Evolutionary conservation across 2,888 invertebrate genomes (phyloP).

Genomic region (Caradrina kadenii): DNA sequence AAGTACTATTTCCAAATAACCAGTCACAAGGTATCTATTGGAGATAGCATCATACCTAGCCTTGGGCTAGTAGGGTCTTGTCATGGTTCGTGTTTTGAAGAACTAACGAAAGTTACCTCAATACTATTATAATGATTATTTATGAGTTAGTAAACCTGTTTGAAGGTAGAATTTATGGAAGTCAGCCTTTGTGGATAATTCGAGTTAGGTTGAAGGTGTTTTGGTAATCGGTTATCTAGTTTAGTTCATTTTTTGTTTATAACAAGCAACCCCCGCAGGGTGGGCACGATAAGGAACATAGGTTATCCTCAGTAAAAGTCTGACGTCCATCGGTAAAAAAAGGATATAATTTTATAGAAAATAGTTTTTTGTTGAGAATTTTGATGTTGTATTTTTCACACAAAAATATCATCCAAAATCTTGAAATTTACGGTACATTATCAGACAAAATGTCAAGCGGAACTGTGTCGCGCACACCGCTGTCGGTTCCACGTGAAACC

Average conservation of each 20-base stretch:
- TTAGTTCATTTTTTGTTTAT: neutral
- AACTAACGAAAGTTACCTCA: neutral
- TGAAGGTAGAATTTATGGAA: neutral
- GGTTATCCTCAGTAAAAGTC: too few relatives aligned
- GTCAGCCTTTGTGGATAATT: neutral
- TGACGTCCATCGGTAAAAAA: too few relatives aligned
- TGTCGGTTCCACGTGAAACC: too few relatives aligned
- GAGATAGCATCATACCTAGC: neutral
- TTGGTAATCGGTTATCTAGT: neutral
- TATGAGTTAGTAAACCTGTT: neutral
- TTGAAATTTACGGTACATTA: too few relatives aligned
- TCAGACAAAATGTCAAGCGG: too few relatives aligned
- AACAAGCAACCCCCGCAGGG: too few relatives aligned
- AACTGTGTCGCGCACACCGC: too few relatives aligned
- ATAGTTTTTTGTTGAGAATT: too few relatives aligned
- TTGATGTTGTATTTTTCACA: too few relatives aligned
- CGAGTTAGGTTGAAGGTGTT: neutral
- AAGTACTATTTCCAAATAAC: neutral
- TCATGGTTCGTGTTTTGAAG: neutral
- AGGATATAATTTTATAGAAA: too few relatives aligned
- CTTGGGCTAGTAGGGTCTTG: neutral
- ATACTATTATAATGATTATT: neutral
- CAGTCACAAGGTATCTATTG: neutral
- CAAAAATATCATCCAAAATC: too few relatives aligned
- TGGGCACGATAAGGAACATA: too few relatives aligned